A percentile compares a stretch with the other conserved stretches of the same genome.
phyloP scores from a whole-genome alignment of 2,113 vertebrate genomes.

The Centropristis striata region DNA sequence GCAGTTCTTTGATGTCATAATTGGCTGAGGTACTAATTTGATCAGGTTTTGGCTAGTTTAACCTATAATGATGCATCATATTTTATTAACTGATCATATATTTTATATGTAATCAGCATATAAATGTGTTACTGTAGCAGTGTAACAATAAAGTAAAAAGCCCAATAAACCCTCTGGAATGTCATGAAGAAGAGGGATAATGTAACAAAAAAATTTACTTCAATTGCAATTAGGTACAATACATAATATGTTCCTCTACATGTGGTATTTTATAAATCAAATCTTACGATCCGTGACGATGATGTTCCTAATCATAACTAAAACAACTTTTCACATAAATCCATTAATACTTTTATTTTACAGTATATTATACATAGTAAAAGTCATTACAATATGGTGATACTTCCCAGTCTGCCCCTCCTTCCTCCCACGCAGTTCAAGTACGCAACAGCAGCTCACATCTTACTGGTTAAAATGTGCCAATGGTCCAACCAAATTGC shows the following conservation, averaged over 20 bases:
- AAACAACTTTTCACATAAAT: neutral
- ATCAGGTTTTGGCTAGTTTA: no score
- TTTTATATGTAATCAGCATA: neutral
- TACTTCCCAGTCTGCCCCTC: neutral
- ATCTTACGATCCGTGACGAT: neutral
- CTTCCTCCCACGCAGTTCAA: conserved; percentile 14
- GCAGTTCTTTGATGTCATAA: no score
- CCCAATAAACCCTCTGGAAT: neutral
- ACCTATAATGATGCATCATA: neutral
- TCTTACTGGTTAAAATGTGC: conserved; percentile 12
- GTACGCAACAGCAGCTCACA: neutral
- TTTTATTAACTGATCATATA: neutral
- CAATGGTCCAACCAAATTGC: neutral
- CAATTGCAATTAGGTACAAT: neutral
- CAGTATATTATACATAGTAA: neutral
- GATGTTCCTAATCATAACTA: neutral
- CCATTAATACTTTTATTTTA: neutral
- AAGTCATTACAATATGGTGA: neutral
- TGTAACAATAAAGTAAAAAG: neutral
- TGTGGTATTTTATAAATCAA: neutral
- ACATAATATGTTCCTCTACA: neutral
- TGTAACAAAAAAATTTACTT: neutral
- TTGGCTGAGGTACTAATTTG: no score
- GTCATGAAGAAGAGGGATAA: neutral
- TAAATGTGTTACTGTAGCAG: no score